These are phyloP conservation scores for Ophioninae sp. DNA, from an alignment of 2,888 invertebrate species.

Conservation along the genomic window DNA sequence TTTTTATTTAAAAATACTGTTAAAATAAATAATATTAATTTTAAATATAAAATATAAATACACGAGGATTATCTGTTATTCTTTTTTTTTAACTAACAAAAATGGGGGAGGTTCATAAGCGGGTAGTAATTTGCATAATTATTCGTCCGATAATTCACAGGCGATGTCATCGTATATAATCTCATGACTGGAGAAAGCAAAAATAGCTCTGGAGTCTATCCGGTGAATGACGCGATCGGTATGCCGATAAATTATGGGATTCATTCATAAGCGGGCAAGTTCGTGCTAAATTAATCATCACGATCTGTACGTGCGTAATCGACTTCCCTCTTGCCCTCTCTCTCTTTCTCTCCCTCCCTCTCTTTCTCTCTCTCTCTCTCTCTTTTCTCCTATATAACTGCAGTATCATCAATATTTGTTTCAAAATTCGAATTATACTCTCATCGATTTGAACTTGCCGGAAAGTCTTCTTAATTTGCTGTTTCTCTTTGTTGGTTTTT, in stretches of 20 bases:
- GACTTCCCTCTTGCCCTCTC: not conserved
- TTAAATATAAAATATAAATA: no score
- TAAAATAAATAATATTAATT: no score
- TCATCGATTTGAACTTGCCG: no score
- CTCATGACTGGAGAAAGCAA: slow-evolving; percentile 16
- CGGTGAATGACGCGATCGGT: slow-evolving; percentile 57
- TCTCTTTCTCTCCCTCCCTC: not conserved
- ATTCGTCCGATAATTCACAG: slow-evolving; percentile 33
- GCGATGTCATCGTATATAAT: slow-evolving; percentile 18
- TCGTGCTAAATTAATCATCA: slow-evolving; percentile 59
- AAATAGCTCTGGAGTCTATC: not conserved
- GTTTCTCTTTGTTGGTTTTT: no score
- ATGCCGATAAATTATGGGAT: slow-evolving; percentile 42
- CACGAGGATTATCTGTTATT: no score
- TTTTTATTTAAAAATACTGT: no score
- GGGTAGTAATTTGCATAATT: slow-evolving; percentile 15
- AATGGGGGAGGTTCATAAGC: not conserved
- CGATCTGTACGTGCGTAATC: slow-evolving; percentile 27
- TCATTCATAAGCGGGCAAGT: slow-evolving; percentile 48
- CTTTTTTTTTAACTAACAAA: not conserved
- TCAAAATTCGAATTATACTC: no score
- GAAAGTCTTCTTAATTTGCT: no score
- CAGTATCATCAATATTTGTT: no score
- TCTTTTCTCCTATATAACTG: no score
- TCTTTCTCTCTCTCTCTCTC: not conserved